phyloP scores from a whole-genome alignment of 1,140 invertebrate genomes.

The Epicauta chinensis region DNA sequence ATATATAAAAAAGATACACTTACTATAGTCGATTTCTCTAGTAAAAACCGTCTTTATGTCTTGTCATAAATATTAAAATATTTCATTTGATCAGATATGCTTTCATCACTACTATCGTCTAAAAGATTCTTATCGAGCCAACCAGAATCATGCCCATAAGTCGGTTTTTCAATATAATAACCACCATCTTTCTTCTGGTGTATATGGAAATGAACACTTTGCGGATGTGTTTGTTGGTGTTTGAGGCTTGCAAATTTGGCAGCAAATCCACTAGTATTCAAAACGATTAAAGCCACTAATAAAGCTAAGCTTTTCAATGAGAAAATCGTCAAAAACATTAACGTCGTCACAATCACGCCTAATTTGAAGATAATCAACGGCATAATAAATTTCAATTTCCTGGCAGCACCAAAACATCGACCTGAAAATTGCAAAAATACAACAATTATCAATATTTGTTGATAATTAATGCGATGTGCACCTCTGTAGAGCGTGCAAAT shows the following conservation, averaged over 20 bases:
- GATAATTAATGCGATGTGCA: too few species aligned
- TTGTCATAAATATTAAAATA: constrained; percentile 5
- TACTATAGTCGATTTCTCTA: too few species aligned
- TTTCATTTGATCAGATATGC: constrained; percentile 1
- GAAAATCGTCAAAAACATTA: constrained; percentile 33
- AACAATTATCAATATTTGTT: too few species aligned
- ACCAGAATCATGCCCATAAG: neutral
- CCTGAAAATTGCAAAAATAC: constrained; percentile 22
- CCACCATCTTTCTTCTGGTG: constrained; percentile 10
- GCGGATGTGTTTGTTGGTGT: constrained; percentile 7
- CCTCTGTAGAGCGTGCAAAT: too few species aligned
- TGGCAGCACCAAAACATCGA: constrained; percentile 31
- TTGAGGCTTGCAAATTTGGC: constrained; percentile 24
- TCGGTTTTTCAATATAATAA: constrained; percentile 1
- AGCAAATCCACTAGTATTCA: constrained; percentile 28
- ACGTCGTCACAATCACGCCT: constrained; percentile 33
- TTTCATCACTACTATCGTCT: constrained; percentile 1
- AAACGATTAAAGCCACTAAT: constrained; percentile 23
- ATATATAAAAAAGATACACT: too few species aligned
- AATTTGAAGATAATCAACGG: constrained; percentile 31
- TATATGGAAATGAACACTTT: constrained; percentile 28
- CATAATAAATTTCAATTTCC: constrained; percentile 28
- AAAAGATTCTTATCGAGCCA: constrained; percentile 5
- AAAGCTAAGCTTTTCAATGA: constrained; percentile 37
- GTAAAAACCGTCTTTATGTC: too few species aligned